These are phyloP conservation scores for Oikopleura dioica DNA, from an alignment of 23 tunicate genomes.

Conservation along the genomic window DNA sequence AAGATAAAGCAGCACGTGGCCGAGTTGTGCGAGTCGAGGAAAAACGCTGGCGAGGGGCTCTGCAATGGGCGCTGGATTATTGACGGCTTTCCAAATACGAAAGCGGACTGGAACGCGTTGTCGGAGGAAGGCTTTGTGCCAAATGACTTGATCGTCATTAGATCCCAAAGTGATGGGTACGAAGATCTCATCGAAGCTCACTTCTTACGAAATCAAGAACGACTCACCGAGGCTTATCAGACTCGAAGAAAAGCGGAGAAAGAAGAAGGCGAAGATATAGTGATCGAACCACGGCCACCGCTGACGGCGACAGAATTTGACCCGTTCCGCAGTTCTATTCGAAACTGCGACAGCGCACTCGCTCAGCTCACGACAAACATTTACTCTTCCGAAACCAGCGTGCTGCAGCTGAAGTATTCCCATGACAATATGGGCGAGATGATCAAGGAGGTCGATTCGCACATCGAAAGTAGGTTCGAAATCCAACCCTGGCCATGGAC, in stretches of 20 bases:
- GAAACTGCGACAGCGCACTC: neutral
- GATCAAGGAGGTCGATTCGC: too few relatives aligned
- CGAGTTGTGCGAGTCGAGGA: neutral
- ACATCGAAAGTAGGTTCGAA: neutral
- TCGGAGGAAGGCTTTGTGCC: constrained; percentile 37
- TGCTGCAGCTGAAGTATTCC: neutral
- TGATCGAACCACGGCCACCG: neutral
- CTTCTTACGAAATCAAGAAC: neutral
- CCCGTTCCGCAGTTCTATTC: neutral
- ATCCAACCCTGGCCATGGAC: constrained; percentile 14
- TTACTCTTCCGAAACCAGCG: neutral
- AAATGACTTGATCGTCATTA: constrained; percentile 27
- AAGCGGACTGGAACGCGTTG: constrained; percentile 89
- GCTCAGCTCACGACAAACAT: neutral
- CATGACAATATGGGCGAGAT: too few relatives aligned
- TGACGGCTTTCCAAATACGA: constrained; percentile 63
- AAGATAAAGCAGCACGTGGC: neutral
- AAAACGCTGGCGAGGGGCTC: neutral
- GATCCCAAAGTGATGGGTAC: neutral
- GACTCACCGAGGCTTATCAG: too few relatives aligned
- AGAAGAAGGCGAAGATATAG: neutral
- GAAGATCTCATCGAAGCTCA: neutral
- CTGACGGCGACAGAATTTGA: neutral
- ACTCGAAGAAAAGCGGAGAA: too few relatives aligned
- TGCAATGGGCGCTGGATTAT: constrained; percentile 90